Conservation (phyloP, 2,888 invertebrate genomes). For the Laothoe populi region DNA sequence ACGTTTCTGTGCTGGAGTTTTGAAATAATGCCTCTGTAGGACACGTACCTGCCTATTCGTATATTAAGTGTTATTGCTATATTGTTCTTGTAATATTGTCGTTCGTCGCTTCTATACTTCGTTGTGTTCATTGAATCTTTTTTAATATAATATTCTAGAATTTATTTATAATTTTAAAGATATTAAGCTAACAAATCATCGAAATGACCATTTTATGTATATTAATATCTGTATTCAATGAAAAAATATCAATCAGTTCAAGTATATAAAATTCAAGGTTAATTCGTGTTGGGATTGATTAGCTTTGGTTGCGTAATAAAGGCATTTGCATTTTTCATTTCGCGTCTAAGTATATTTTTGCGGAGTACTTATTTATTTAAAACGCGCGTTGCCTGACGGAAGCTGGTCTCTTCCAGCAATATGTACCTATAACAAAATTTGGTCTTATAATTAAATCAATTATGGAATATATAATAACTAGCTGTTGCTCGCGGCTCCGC, state of each 20-base stretch:
- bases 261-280: constrained; percentile 4
- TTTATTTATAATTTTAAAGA: too few relatives aligned
- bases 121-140: constrained; percentile 1
- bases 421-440: too few relatives aligned
- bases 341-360: neutral
- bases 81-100: constrained; percentile 40
- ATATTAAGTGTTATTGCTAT: constrained; percentile 43
- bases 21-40: constrained; percentile 57
- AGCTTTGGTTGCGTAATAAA: constrained; percentile 7
- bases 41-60: constrained; percentile 39
- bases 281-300: constrained; percentile 1
- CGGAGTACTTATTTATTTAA: neutral
- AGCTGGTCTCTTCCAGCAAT: too few relatives aligned
- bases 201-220: neutral
- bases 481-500: too few relatives aligned
- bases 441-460: too few relatives aligned
- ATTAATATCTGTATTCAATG: neutral
- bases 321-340: neutral
- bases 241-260: neutral
- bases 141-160: too few relatives aligned
- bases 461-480: too few relatives aligned
- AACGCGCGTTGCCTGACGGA: neutral
- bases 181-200: too few relatives aligned
- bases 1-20: constrained; percentile 59
- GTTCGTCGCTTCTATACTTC: neutral